These are phyloP conservation scores for Leucophenga montana DNA, from an alignment of 2,888 invertebrate genomes.

Conservation along the genomic window DNA sequence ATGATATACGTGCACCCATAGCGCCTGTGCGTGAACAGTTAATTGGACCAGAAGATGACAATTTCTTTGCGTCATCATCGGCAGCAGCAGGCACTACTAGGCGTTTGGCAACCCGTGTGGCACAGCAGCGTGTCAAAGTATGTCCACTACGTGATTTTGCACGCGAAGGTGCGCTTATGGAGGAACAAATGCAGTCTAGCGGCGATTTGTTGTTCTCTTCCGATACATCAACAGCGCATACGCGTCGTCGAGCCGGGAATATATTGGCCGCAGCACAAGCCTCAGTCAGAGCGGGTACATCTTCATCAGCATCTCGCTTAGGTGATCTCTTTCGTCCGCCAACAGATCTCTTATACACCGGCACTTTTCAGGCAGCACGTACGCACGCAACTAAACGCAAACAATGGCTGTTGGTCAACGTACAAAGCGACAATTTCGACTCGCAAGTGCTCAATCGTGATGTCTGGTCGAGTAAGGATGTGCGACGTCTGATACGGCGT, in stretches of 20 bases:
- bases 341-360: slow-evolving; percentile 78
- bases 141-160: slow-evolving; percentile 72
- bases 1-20: slow-evolving; percentile 71
- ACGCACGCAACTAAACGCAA: slow-evolving; percentile 76
- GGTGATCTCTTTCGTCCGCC: slow-evolving; percentile 82
- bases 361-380: slow-evolving; percentile 76
- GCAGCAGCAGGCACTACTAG: slow-evolving; percentile 45
- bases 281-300: slow-evolving; percentile 46
- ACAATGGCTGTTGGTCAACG: slow-evolving; percentile 81
- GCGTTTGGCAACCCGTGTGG: slow-evolving; percentile 55
- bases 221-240: slow-evolving; percentile 43
- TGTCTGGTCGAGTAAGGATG: slow-evolving; percentile 79
- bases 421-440: slow-evolving; percentile 80
- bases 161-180: slow-evolving; percentile 70
- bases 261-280: slow-evolving; percentile 55
- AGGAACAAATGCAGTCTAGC: slow-evolving; percentile 65
- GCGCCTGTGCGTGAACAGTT: slow-evolving; percentile 71
- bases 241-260: slow-evolving; percentile 55
- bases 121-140: slow-evolving; percentile 63
- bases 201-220: slow-evolving; percentile 47
- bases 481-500: slow-evolving; percentile 77
- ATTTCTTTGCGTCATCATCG: slow-evolving; percentile 63
- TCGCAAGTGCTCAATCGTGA: slow-evolving; percentile 82
- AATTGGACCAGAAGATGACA: slow-evolving; percentile 71
- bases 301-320: slow-evolving; percentile 77